Conservation (phyloP, 2,113 vertebrate genomes). For the Neomonachus schauinslandi region DNA sequence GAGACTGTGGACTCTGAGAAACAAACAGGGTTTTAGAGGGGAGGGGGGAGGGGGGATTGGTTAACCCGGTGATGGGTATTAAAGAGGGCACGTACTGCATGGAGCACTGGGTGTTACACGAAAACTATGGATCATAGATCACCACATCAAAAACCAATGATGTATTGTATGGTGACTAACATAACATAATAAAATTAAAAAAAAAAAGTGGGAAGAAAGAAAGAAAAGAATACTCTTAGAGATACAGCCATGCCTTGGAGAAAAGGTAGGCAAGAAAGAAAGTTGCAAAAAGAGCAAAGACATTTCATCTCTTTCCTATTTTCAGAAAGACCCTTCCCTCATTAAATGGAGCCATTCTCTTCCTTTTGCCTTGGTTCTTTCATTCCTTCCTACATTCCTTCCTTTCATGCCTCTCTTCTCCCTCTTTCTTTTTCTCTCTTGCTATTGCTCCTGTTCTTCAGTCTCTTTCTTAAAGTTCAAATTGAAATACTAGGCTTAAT, state of each 20-base stretch:
- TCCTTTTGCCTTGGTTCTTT: neutral
- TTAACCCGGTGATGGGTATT: no score
- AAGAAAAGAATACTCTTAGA: neutral
- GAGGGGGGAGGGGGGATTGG: no score
- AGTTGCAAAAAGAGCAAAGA: neutral
- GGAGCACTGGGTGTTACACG: no score
- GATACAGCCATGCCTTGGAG: neutral
- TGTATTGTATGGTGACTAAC: no score
- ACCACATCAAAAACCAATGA: no score
- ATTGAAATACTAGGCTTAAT: constrained; percentile 86
- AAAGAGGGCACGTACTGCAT: no score
- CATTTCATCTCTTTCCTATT: neutral
- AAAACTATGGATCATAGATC: no score
- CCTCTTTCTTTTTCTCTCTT: neutral
- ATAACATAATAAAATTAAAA: no score
- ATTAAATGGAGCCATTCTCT: neutral
- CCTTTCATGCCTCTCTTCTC: no score
- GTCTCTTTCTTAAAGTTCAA: constrained; percentile 79
- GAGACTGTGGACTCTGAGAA: no score
- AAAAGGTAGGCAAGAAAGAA: neutral
- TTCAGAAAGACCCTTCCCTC: neutral
- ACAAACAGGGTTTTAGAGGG: no score
- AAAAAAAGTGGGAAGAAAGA: neutral
- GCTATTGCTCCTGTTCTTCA: constrained; percentile 40
- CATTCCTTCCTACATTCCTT: neutral